Conservation (phyloP, 1,140 invertebrate genomes). For the Antheraea pernyi region DNA sequence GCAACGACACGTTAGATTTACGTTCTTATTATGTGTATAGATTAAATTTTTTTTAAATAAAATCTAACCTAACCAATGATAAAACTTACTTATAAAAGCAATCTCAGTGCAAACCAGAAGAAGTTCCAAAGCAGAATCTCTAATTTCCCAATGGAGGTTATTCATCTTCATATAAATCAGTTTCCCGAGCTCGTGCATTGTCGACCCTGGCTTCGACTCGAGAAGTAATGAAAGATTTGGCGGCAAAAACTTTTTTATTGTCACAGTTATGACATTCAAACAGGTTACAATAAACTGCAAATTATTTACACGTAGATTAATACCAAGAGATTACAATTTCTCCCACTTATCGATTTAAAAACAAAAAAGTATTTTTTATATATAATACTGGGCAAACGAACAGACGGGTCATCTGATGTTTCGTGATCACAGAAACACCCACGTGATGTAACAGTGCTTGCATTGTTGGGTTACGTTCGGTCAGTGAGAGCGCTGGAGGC, state of each 20-base stretch:
- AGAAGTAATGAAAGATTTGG: conserved; percentile 86
- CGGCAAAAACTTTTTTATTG: conserved; percentile 86
- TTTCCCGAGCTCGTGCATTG: conserved; percentile 82
- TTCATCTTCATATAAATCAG: conserved; percentile 85
- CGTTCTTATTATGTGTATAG: too few species aligned
- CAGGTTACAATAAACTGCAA: conserved; percentile 84
- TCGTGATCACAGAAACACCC: too few species aligned
- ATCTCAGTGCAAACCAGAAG: conserved; percentile 84
- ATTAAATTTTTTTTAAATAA: too few species aligned
- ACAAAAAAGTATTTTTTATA: too few species aligned
- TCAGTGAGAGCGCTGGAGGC: too few species aligned
- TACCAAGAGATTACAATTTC: background rate
- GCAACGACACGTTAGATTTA: too few species aligned
- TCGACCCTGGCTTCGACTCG: conserved; percentile 82
- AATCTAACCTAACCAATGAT: background rate
- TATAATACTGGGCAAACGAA: too few species aligned
- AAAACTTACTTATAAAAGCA: conserved; percentile 83
- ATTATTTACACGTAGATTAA: background rate
- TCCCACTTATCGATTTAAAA: background rate
- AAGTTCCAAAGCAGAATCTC: conserved; percentile 86
- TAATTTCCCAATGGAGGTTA: conserved; percentile 86
- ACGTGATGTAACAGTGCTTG: too few species aligned
- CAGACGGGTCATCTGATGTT: too few species aligned
- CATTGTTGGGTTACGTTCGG: too few species aligned
- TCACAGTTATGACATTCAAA: conserved; percentile 83